Base-by-base conservation (phyloP, 2,113 vertebrate genomes). In the Anarrhichthys ocellatus region DNA sequence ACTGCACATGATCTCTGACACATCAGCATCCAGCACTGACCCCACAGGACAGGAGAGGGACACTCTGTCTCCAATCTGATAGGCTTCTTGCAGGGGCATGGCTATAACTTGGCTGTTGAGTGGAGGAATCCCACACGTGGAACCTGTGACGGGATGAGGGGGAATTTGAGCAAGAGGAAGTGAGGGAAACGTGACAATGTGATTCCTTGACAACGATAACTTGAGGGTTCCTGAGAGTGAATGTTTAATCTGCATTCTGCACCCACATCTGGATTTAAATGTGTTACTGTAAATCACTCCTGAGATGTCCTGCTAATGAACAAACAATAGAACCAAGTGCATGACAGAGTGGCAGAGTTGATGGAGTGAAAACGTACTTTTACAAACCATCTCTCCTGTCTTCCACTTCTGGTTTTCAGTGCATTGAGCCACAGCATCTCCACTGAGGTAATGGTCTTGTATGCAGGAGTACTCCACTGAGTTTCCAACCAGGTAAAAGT, bases 41-140 rank as follows among this genome's bases (percentile, higher is more conserved):
- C 76, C 91, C 0, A 8, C 64, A 2, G 93, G 88, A 86, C 98
- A 99, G 34, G 95, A 96, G 63, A 99, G 80, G 15, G 82, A 90
- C 85, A 98, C 84, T n/a, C 89, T 94, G 48, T 98, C 96, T 34
- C 97, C 97, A 0, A 98, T 93, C 14, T 88, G 76, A 52, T 98
- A 98, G 20, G 78, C 78, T 20, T 78, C 70, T 86, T 96, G 96
- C 78, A 42, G 76, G 10, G 97, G 97, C 2, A 91, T 88, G 91
- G 85, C 94, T 58, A 78, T 92, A 20, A 98, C 68, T 1, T 85
- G 72, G 1, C 74, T 50, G 24, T 65, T 88, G 83, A 98, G 81
- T 0, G 22, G 4, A 2, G 97, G 97, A 34, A 92, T 68, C 59
- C 89, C 66, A 76, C 98, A 99, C n/a, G 91, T 83, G 27, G 91